phyloP scores from a whole-genome alignment of 30 jellyfish, hydroid and myxozoan genomes.

The Aurelia sp. region DNA sequence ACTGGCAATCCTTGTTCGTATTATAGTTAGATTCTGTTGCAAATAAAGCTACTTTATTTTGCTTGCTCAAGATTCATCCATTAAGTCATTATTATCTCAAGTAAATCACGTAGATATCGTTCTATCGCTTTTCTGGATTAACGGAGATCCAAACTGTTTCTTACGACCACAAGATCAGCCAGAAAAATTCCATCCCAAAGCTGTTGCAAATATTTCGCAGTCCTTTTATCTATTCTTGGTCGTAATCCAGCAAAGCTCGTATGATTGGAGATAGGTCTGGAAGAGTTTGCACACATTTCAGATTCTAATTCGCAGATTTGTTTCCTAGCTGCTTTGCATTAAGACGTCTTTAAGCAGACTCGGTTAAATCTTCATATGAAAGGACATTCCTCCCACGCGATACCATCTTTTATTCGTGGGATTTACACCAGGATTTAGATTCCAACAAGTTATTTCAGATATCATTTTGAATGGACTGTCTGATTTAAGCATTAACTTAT shows the following conservation, averaged over 20 bases:
- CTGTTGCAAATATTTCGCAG: constrained; percentile 72
- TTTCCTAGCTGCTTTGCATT: constrained; percentile 40
- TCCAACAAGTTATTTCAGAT: constrained; percentile 19
- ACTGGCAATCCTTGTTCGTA: constrained; percentile 23
- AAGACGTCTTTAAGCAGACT: constrained; percentile 29
- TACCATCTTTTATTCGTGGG: constrained; percentile 52
- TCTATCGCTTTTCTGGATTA: constrained; percentile 41
- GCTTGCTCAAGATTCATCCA: constrained; percentile 42
- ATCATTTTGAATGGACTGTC: background rate
- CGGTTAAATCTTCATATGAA: constrained; percentile 25
- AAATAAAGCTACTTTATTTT: constrained; percentile 26
- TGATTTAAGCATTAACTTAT: background rate
- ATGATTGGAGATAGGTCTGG: constrained; percentile 33
- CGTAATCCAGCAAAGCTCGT: constrained; percentile 27
- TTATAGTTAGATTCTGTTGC: constrained; percentile 44
- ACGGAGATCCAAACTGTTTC: constrained; percentile 52
- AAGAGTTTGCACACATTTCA: constrained; percentile 30
- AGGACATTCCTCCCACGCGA: constrained; percentile 26
- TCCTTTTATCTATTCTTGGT: constrained; percentile 57
- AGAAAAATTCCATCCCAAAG: constrained; percentile 25
- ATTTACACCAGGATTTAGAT: constrained; percentile 31
- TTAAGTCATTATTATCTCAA: constrained; percentile 59
- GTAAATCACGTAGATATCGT: constrained; percentile 31
- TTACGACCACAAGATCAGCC: constrained; percentile 12
- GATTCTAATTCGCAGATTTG: constrained; percentile 15